Evolutionary conservation across 2,797 vertebrate species (phyloP).

Genomic region (Bovichtus diacanthus): DNA sequence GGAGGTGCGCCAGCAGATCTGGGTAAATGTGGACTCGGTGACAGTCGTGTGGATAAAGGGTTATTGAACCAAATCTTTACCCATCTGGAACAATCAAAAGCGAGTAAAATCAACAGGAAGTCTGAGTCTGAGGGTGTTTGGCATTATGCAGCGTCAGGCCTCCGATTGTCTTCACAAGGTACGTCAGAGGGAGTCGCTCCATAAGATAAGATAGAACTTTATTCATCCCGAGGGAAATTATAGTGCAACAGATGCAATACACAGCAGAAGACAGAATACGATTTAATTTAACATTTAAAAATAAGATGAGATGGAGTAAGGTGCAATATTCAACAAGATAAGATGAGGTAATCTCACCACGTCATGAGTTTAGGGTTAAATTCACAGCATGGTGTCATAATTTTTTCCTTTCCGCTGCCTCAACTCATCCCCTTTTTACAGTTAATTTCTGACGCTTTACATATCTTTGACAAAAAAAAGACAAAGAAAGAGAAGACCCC

Average conservation of each 20-base stretch:
- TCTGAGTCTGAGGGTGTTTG: constrained; percentile 27
- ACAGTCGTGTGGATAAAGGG: background rate
- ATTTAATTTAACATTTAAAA: too few species aligned
- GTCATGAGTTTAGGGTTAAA: constrained; percentile 41
- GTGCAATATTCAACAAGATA: too few species aligned
- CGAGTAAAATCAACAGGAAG: constrained; percentile 4
- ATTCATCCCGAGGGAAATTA: too few species aligned
- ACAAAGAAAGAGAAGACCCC: too few species aligned
- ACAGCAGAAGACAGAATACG: too few species aligned
- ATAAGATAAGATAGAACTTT: too few species aligned
- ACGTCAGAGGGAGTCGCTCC: too few species aligned
- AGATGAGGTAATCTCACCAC: background rate
- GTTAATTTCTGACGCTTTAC: background rate
- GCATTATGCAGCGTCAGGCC: constrained; percentile 44
- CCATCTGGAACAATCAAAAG: constrained; percentile 18
- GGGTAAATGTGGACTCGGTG: background rate
- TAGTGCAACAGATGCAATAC: too few species aligned
- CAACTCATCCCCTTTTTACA: background rate
- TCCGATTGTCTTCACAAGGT: constrained; percentile 34
- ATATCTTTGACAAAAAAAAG: background rate
- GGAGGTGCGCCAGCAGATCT: too few species aligned
- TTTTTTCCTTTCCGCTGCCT: constrained; percentile 9
- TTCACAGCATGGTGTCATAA: constrained; percentile 19
- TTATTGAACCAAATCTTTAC: constrained; percentile 29
- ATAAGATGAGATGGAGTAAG: too few species aligned